These are phyloP conservation scores for Eubucco bourcierii DNA, from an alignment of 2,113 vertebrate genomes.

Conservation along the genomic window DNA sequence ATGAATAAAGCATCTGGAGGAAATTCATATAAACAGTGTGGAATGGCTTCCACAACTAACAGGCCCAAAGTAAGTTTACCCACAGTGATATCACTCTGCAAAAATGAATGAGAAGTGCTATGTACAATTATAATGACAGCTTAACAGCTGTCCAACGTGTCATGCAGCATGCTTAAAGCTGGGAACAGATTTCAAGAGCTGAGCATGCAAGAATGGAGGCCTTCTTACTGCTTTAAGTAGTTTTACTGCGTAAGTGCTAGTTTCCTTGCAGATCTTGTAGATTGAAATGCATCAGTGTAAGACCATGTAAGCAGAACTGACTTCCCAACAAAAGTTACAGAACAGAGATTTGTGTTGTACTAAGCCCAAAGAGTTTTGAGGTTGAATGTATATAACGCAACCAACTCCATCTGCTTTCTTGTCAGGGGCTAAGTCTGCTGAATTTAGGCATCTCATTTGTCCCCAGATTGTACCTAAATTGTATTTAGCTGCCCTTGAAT, in stretches of 20 bases:
- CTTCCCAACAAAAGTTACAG: neutral
- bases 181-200: neutral
- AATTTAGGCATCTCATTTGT: neutral
- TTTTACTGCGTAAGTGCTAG: neutral
- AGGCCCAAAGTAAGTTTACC: neutral
- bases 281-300: neutral
- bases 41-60: slow-evolving; percentile 9
- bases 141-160: neutral
- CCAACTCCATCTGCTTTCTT: neutral
- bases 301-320: neutral
- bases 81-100: neutral
- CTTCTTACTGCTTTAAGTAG: neutral
- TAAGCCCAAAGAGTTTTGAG: neutral
- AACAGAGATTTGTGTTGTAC: neutral
- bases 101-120: neutral
- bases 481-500: neutral
- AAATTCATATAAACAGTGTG: neutral
- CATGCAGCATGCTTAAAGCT: neutral
- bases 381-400: neutral
- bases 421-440: neutral
- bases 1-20: slow-evolving; percentile 28
- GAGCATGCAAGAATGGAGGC: neutral
- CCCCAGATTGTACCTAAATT: neutral
- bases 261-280: neutral
- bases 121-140: neutral